Conservation (phyloP, 2,113 vertebrate genomes). For the Muntiacus reevesi region DNA sequence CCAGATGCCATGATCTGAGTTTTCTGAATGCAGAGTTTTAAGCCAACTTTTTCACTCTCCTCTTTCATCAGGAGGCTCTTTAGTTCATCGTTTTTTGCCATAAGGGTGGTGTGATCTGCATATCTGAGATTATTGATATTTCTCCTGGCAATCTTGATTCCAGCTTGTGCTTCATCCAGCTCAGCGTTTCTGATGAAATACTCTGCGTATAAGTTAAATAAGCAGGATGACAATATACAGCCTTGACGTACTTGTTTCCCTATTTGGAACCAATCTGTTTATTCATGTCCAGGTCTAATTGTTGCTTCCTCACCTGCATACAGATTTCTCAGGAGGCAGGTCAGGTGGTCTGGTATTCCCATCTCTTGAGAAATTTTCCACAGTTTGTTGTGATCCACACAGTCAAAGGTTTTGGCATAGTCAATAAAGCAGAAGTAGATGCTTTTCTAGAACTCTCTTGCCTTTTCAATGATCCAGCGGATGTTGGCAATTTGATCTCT, state of each 20-base stretch:
- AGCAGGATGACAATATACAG: neutral
- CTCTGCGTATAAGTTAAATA: neutral
- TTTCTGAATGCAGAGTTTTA: neutral
- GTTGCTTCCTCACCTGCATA: neutral
- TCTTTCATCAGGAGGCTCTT: neutral
- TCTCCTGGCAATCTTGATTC: neutral
- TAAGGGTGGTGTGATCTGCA: neutral
- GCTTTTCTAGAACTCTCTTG: neutral
- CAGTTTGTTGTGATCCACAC: neutral
- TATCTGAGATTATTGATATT: neutral
- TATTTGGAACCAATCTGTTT: neutral
- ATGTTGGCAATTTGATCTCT: neutral
- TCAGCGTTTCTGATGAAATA: neutral
- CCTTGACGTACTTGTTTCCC: neutral
- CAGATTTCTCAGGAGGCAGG: neutral
- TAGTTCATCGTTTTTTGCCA: neutral
- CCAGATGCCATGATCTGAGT: neutral
- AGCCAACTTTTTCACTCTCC: neutral
- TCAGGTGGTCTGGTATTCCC: neutral
- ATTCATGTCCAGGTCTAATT: neutral
- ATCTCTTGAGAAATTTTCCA: neutral
- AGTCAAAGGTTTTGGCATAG: neutral
- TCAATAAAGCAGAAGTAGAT: neutral
- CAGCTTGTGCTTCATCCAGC: neutral
- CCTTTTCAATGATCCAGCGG: neutral